Base-by-base conservation (phyloP, 2,888 invertebrate genomes). In the Spilosoma lubricipeda region DNA sequence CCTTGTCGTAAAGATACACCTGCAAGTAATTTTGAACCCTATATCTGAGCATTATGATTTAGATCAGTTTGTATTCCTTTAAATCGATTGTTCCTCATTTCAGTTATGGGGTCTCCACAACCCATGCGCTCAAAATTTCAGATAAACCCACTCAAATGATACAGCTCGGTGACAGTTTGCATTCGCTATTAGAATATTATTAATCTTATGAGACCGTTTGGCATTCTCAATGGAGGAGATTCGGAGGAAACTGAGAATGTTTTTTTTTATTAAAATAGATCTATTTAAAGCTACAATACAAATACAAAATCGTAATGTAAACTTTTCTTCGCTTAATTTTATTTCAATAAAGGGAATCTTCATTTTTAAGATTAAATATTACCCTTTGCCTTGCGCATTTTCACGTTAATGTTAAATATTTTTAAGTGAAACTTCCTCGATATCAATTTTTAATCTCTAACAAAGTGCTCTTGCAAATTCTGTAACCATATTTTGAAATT, bases 121-220 rank as follows among this genome's bases (percentile, higher is more conserved):
- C 69, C 74, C 69, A 72, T 71, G 74, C 71, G 76, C 74, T 76
- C 66, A 74, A 82, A 82, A 68, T 82, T 71, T 73, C 70, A 72
- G 72, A 78, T 78, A 73, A 52, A 69, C 70, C 59, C 74, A 67
- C 77, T 81, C 72, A 82, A 79, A 77, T 79, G 71, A 71, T 77
- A 82, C 76, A 66, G 68, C 56, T 20, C 20, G 52, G 70, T 63
- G 75, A 67, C 70, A 73, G 81, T 76, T 82, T 78, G 63, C 74
- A 77, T 80, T 42, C n/a, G 72, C 73, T 70, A 52, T 73, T 48
- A 48, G 63, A 77, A 71, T 80, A 71, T 72, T 75, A 65, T 42
- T 52, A 77, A 68, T 63, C 45, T 48, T 71, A 80, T 74, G 4
- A 74, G 74, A 64, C 73, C 18, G 27, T 73, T 75, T 33, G 33